Conservation (phyloP, 2,113 vertebrate species). For the Cyrtonyx montezumae region DNA sequence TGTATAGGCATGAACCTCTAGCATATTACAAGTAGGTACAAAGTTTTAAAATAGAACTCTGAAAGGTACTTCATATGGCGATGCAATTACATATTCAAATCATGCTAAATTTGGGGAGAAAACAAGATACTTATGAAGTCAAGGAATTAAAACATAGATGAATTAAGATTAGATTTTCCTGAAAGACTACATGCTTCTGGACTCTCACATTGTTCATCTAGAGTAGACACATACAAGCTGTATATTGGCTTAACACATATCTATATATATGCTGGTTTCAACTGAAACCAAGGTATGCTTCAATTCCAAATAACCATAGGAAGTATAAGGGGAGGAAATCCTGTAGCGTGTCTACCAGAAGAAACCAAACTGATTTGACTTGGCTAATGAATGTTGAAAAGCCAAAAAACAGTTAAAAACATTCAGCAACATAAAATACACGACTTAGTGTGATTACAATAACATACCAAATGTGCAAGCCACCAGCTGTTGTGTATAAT, state of each 20-base stretch:
- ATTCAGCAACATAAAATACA: neutral
- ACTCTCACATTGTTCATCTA: neutral
- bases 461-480: neutral
- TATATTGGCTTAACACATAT: neutral
- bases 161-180: neutral
- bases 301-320: neutral
- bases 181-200: neutral
- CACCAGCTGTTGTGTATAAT: neutral
- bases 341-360: neutral
- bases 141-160: neutral
- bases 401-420: neutral
- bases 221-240: neutral
- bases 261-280: fast-evolving
- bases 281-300: neutral
- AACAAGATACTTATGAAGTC: neutral
- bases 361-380: neutral
- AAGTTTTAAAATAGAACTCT: neutral
- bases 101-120: neutral
- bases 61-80: neutral
- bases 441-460: neutral
- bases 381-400: neutral
- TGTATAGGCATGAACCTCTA: neutral
- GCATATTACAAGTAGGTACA: neutral
- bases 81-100: neutral
- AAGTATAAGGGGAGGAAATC: neutral